Base-by-base conservation (phyloP, 2,113 vertebrate genomes). In the Upupa epops region DNA sequence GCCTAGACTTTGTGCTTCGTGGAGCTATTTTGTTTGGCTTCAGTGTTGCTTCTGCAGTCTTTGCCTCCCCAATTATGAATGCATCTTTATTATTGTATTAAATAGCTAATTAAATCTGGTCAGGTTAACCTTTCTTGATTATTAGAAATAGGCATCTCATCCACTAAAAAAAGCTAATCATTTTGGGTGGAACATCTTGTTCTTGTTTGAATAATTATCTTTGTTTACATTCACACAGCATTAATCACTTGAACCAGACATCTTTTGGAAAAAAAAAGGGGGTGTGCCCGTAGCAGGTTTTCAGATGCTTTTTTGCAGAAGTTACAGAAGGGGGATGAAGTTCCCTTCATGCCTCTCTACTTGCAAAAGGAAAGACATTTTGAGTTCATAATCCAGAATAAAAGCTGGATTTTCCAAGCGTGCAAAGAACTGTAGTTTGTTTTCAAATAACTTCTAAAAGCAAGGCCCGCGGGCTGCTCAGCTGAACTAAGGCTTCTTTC, bases 161-260 rank as follows among this genome's bases (percentile, higher is more conserved):
- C 61, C 55, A 40, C 60, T 70, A 66, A 36, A 60, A 15, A 60
- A 95, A 90, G 25, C 31, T 32, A 77, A 86, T 83, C 1, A 42
- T 93, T 93, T 93, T 51, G 90, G 75, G 90, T 85, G 83, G 95
- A 94, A 91, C 88, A 89, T 93, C 88, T 93, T 79, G 75, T 94
- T 94, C 88, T 76, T 85, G 79, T 95, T 94, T 79, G 85, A 89
- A 76, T 77, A 86, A 86, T 97, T 91, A 93, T 79, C 96, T 96
- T 71, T 96, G 94, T 96, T 93, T 95, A 91, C 84, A 76, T 79
- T 94, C 74, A 58, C 85, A 64, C 78, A 55, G 85, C 46, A 60
- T 91, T 94, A 76, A 95, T 96, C 31, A n/a, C 79, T 94, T 58
- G 71, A 75, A 87, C 45, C 82, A 85, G 90, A 22, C 51, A 18